These are phyloP conservation scores for Amphimedon queenslandica DNA, from an alignment of 37 sponge, comb jelly and placozoan species.

Conservation along the genomic window DNA sequence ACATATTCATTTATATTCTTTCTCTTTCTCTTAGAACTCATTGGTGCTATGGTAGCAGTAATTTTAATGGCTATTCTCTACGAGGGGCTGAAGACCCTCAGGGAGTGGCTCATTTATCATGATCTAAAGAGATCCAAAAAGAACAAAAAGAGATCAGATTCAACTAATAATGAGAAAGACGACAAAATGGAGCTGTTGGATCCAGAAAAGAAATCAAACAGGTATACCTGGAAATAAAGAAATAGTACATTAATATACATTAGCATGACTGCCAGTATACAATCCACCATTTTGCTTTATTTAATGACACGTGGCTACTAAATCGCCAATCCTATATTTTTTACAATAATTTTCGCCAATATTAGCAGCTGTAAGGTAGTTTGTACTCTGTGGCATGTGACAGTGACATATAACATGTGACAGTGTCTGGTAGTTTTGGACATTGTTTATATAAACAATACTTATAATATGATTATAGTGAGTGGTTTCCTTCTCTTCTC, in stretches of 20 bases:
- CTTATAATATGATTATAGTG: too few species aligned
- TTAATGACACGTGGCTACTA: too few species aligned
- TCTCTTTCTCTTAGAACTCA: slow-evolving; percentile 16
- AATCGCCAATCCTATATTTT: not conserved
- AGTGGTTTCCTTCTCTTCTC: not conserved
- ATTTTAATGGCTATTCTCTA: slow-evolving; percentile 49
- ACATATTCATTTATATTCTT: not conserved
- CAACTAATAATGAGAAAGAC: not conserved
- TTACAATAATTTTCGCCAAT: too few species aligned
- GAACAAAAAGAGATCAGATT: not conserved
- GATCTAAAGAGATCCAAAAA: slow-evolving; percentile 12
- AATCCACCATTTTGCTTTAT: not conserved
- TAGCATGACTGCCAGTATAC: not conserved
- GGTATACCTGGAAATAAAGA: not conserved
- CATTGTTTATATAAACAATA: too few species aligned
- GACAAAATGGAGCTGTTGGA: not conserved
- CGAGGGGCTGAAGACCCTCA: slow-evolving; percentile 59
- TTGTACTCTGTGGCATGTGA: too few species aligned
- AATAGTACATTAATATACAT: not conserved
- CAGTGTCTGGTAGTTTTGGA: too few species aligned
- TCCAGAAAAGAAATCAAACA: not conserved
- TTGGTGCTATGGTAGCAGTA: slow-evolving; percentile 40
- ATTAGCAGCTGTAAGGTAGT: too few species aligned
- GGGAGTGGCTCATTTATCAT: slow-evolving; percentile 46
- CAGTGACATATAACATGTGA: too few species aligned